Percentiles rank a stretch among this genome's conserved stretches.
phyloP scores from a whole-genome alignment of 2,797 vertebrate species.

The Phylloscopus collybita region DNA sequence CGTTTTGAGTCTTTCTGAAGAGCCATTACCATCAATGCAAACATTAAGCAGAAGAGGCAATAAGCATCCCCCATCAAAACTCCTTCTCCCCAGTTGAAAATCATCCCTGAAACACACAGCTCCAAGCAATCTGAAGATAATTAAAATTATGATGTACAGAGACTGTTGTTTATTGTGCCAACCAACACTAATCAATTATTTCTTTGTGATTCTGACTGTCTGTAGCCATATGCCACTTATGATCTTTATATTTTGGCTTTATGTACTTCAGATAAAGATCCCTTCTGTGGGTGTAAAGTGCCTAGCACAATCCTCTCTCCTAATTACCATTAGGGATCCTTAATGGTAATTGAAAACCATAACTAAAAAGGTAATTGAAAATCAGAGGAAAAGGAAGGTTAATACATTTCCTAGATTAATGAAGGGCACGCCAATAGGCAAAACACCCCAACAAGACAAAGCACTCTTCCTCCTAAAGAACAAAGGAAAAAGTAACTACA shows the following conservation, averaged over 20 bases:
- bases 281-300: background rate
- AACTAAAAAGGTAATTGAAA: constrained; percentile 27
- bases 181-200: background rate
- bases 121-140: constrained; percentile 37
- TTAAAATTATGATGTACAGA: background rate
- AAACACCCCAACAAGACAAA: background rate
- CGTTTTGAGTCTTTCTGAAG: background rate
- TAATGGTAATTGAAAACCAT: background rate
- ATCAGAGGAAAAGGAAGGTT: background rate
- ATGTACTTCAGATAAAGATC: background rate
- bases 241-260: background rate
- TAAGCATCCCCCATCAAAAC: background rate
- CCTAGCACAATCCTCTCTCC: background rate
- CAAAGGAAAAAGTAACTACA: background rate
- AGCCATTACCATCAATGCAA: background rate
- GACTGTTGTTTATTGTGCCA: background rate
- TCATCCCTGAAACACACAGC: background rate
- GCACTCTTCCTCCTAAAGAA: background rate
- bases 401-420: background rate
- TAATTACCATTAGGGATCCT: background rate
- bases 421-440: background rate
- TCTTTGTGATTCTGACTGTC: background rate
- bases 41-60: background rate
- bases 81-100: background rate
- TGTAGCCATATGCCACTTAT: background rate